Percentiles rank a stretch among this genome's conserved stretches.
Evolutionary conservation across 2,797 vertebrate genomes (phyloP).

Genomic region (Vireo griseus): DNA sequence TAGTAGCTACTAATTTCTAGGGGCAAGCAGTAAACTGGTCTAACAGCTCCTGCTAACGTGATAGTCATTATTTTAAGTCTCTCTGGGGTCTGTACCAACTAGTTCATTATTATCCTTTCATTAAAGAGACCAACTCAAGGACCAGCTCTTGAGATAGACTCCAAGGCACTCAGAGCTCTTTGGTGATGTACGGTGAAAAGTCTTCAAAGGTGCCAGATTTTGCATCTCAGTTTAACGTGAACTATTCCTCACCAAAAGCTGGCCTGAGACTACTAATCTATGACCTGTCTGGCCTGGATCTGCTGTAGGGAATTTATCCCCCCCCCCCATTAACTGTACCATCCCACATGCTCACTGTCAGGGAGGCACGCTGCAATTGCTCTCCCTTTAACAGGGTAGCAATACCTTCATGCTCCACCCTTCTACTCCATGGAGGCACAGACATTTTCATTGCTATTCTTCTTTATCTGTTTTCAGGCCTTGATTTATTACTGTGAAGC

Average conservation of each 20-base stretch:
- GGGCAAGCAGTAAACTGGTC: background rate
- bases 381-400: background rate
- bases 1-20: background rate
- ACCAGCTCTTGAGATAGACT: background rate
- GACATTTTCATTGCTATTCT: background rate
- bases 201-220: background rate
- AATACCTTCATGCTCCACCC: background rate
- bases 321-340: fast-evolving
- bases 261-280: background rate
- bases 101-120: background rate
- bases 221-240: background rate
- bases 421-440: background rate
- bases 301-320: background rate
- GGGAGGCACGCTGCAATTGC: background rate
- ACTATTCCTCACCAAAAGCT: background rate
- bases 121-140: background rate
- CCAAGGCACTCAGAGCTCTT: background rate
- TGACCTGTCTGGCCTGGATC: background rate
- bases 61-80: background rate
- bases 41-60: background rate
- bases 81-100: background rate
- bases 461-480: slow-evolving; percentile 77
- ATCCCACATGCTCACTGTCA: fast-evolving
- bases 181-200: background rate
- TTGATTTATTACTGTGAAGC: slow-evolving; percentile 90